Evolutionary conservation across 2,113 vertebrate species (phyloP).

Genomic region (Oxyura jamaicensis): DNA sequence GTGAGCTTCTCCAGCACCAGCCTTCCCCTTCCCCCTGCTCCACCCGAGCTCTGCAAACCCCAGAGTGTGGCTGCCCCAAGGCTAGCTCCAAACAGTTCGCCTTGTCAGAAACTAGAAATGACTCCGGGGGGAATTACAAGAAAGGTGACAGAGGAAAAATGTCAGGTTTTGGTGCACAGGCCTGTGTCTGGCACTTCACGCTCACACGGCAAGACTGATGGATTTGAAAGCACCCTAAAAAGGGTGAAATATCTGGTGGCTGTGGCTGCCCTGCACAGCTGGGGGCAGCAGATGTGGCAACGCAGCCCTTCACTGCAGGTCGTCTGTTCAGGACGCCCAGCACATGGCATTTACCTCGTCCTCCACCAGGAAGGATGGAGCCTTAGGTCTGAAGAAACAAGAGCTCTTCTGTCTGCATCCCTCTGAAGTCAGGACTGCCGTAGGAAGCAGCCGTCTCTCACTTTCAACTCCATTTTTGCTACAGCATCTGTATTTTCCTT

Average conservation of each 20-base stretch:
- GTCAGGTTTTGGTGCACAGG: background rate
- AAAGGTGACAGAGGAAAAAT: background rate
- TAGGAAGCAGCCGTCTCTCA: background rate
- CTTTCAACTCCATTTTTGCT: background rate
- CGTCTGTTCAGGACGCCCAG: rapidly evolving
- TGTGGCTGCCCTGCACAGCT: background rate
- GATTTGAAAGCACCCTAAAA: background rate
- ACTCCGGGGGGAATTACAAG: background rate
- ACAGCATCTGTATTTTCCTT: background rate
- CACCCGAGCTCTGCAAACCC: background rate
- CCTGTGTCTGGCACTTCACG: background rate
- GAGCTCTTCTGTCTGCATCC: background rate
- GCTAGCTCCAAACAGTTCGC: background rate
- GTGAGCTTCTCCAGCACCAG: background rate
- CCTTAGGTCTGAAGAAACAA: background rate
- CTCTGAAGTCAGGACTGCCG: background rate
- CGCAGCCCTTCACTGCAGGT: background rate
- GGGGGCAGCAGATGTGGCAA: background rate
- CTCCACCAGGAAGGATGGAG: background rate
- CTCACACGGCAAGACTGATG: background rate
- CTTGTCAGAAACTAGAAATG: background rate
- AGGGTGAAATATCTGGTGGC: background rate
- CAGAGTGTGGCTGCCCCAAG: background rate
- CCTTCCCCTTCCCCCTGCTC: background rate
- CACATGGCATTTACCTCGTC: background rate